A percentile compares a stretch with the other conserved stretches of the same genome.
Evolutionary conservation across 2,888 invertebrate species (phyloP).

Genomic region (Fabriciana adippe): DNA sequence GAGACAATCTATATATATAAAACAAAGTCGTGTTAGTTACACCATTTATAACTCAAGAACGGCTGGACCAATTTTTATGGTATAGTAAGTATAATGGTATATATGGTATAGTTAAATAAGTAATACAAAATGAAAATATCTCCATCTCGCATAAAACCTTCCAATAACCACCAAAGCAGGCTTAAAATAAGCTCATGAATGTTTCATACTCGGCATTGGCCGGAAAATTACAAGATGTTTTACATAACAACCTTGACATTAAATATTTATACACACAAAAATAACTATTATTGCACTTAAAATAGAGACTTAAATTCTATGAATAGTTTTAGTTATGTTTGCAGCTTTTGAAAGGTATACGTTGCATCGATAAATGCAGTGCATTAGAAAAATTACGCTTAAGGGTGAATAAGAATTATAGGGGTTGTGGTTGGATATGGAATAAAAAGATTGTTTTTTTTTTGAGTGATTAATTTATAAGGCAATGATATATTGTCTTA

Average conservation of each 20-base stretch:
- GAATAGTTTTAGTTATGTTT: background rate
- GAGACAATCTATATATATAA: too few species aligned
- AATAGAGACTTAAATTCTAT: constrained; percentile 1
- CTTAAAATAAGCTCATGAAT: constrained; percentile 50
- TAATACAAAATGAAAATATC: constrained; percentile 2
- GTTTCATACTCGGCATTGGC: constrained; percentile 45
- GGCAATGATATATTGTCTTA: background rate
- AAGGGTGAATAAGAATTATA: constrained; percentile 6
- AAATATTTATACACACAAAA: constrained; percentile 48
- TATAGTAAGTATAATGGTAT: too few species aligned
- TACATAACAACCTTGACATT: constrained; percentile 38
- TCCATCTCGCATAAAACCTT: constrained; percentile 37
- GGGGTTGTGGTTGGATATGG: constrained; percentile 13
- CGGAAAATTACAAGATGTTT: constrained; percentile 47
- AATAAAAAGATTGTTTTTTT: constrained; percentile 9
- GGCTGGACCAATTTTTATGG: too few species aligned
- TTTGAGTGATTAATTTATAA: constrained; percentile 2
- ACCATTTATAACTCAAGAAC: too few species aligned
- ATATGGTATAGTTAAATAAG: too few species aligned
- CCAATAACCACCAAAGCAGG: constrained; percentile 44
- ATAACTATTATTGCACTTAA: background rate
- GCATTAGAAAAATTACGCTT: constrained; percentile 41
- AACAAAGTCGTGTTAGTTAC: too few species aligned
- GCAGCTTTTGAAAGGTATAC: background rate
- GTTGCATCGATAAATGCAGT: constrained; percentile 33